Conservation (phyloP, 2,797 vertebrate genomes). For the Epinephelus malabaricus region DNA sequence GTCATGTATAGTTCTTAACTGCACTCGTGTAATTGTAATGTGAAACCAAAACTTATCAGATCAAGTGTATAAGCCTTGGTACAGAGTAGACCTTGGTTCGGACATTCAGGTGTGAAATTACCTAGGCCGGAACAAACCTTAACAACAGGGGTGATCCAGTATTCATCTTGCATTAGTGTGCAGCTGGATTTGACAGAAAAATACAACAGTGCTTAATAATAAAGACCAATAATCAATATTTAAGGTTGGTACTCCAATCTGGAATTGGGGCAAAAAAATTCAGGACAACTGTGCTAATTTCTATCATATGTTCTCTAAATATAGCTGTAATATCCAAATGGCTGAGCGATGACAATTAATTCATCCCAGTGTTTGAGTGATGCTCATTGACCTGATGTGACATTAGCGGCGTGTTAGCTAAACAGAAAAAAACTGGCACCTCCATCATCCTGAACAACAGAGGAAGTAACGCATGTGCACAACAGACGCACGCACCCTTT, state of each 20-base stretch:
- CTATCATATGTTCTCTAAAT: conserved; percentile 54
- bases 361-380: conserved; percentile 52
- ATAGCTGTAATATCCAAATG: conserved; percentile 65
- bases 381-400: conserved; percentile 60
- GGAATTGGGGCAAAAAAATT: neutral
- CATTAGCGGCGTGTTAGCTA: conserved; percentile 18
- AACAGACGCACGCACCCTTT: neutral
- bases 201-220: neutral
- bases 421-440: conserved; percentile 18
- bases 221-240: neutral
- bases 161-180: neutral
- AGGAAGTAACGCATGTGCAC: conserved; percentile 9
- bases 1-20: too few relatives aligned
- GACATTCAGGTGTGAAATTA: too few relatives aligned
- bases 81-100: too few relatives aligned
- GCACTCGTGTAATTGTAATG: too few relatives aligned
- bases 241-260: neutral
- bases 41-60: too few relatives aligned
- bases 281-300: conserved; percentile 4
- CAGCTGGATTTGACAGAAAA: neutral
- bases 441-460: conserved; percentile 18
- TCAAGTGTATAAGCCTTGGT: too few relatives aligned
- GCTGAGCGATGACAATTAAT: conserved; percentile 63
- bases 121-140: neutral
- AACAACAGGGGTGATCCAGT: neutral